A percentile compares a stretch with the other conserved stretches of the same genome.
Evolutionary conservation across 2,888 invertebrate genomes (phyloP).

Genomic region (Busseola fusca): DNA sequence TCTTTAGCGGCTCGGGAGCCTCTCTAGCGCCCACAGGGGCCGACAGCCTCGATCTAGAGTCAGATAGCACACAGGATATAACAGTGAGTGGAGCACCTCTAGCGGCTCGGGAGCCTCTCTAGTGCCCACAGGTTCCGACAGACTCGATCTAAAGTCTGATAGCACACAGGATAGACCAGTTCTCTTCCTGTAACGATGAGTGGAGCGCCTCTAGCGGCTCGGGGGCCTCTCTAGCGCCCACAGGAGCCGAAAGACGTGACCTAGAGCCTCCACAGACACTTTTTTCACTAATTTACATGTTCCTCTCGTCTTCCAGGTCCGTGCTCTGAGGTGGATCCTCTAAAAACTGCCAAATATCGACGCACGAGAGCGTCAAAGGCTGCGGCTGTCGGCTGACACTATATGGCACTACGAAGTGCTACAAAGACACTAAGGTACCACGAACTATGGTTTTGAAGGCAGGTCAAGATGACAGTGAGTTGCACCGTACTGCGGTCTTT

Average conservation of each 20-base stretch:
- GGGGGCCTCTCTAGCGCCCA: not conserved
- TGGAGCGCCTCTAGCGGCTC: not conserved
- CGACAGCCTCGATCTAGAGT: not conserved
- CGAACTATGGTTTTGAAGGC: not conserved
- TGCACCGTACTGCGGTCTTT: not conserved
- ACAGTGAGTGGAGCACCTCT: no score
- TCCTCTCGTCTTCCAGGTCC: slow-evolving; percentile 36
- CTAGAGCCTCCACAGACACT: not conserved
- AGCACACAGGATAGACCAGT: not conserved
- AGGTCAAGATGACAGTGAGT: not conserved
- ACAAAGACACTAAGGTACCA: slow-evolving; percentile 23
- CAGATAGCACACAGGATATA: not conserved
- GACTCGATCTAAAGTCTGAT: not conserved
- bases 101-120: slow-evolving; percentile 70
- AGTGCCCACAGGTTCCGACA: not conserved
- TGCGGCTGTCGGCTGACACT: slow-evolving; percentile 29
- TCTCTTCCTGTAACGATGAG: not conserved
- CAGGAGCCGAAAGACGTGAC: not conserved
- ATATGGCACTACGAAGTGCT: slow-evolving; percentile 1
- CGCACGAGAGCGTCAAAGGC: slow-evolving; percentile 23
- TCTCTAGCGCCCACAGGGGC: slow-evolving; percentile 4
- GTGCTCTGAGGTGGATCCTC: slow-evolving; percentile 44
- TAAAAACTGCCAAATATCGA: slow-evolving; percentile 51
- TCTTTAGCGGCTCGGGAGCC: slow-evolving; percentile 69
- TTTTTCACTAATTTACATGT: not conserved